Evolutionary conservation across 2,797 vertebrate genomes (phyloP).

Genomic region (Coendou prehensilis): DNA sequence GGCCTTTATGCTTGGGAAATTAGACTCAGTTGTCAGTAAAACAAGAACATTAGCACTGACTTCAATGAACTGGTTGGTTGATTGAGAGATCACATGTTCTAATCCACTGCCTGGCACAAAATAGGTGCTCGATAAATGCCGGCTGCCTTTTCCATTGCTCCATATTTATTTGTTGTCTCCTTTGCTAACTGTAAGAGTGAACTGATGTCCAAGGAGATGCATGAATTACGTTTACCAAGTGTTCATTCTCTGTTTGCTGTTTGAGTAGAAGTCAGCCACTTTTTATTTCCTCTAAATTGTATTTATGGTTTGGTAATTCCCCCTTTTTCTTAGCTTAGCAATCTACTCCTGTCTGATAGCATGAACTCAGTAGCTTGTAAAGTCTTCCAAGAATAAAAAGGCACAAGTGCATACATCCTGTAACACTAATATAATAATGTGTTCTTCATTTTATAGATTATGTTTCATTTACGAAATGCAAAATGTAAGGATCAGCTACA

Average conservation of each 20-base stretch:
- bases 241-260: neutral
- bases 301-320: slow-evolving; percentile 26
- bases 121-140: neutral
- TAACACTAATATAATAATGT: neutral
- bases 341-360: neutral
- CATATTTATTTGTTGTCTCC: neutral
- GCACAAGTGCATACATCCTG: neutral
- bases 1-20: neutral
- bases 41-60: neutral
- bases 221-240: neutral
- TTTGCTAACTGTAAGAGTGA: neutral
- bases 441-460: slow-evolving; percentile 27
- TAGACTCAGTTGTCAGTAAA: neutral
- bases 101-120: neutral
- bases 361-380: neutral
- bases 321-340: neutral
- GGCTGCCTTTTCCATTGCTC: neutral
- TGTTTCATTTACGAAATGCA: slow-evolving; percentile 8
- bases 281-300: slow-evolving; percentile 36
- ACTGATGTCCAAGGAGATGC: neutral
- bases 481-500: neutral
- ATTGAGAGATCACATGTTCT: neutral
- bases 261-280: slow-evolving; percentile 37
- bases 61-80: neutral
- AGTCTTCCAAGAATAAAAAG: slow-evolving; percentile 24